A percentile compares a stretch with the other conserved stretches of the same genome.
Evolutionary conservation across 2,888 invertebrate genomes (phyloP).

Genomic region (Eucera pruinosa): DNA sequence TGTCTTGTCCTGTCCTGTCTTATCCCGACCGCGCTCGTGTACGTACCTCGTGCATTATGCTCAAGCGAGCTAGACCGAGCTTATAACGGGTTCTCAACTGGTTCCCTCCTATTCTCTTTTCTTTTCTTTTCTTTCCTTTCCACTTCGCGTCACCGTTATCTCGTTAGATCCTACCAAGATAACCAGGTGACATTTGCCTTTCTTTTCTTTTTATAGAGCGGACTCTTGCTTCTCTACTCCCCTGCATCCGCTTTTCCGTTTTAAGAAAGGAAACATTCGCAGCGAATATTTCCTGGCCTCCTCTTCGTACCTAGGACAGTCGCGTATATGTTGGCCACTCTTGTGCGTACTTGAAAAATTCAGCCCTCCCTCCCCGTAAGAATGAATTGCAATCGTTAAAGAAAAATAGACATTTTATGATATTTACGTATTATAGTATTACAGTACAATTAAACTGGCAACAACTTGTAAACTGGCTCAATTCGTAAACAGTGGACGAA

Average conservation of each 20-base stretch:
- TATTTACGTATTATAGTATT: no score
- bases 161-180: constrained; percentile 32
- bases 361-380: no score
- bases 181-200: constrained; percentile 47
- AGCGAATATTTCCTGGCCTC: no score
- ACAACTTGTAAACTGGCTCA: no score
- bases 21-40: constrained; percentile 56
- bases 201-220: constrained; percentile 9
- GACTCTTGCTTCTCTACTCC: neutral
- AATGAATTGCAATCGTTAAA: no score
- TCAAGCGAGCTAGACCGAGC: constrained; percentile 74
- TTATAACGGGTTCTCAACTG: constrained; percentile 71
- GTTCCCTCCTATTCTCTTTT: constrained; percentile 23
- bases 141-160: constrained; percentile 34
- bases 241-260: neutral
- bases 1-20: constrained; percentile 70
- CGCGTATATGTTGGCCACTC: no score
- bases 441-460: no score
- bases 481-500: no score
- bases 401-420: no score
- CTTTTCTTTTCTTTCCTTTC: neutral
- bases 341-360: no score
- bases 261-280: no score
- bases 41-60: constrained; percentile 68
- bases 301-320: no score